Percentiles rank a stretch among this genome's conserved stretches.
Conservation (phyloP, 64 coral and sea anemone genomes). For the Pocillopora damicornis region DNA sequence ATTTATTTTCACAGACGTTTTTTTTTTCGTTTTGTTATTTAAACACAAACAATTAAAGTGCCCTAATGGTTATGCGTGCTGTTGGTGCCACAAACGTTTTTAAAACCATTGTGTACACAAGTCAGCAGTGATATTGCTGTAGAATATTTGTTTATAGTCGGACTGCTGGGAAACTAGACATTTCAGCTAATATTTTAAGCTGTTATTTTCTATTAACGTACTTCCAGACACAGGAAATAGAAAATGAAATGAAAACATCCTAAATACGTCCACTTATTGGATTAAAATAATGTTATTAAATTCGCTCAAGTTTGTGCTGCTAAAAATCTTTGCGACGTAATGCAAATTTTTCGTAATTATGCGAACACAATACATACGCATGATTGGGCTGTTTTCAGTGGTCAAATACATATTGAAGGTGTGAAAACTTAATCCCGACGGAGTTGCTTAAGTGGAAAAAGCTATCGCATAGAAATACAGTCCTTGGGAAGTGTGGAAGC, state of each 20-base stretch:
- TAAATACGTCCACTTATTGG: not conserved
- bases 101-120: not conserved
- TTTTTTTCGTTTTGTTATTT: not conserved
- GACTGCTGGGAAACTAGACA: not conserved
- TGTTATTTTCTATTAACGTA: not conserved
- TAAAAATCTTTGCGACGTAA: not conserved
- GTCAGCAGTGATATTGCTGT: not conserved
- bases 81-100: not conserved
- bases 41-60: not conserved
- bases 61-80: not conserved
- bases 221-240: not conserved
- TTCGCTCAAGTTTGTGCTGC: not conserved
- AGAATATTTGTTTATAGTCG: not conserved
- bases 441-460: not conserved
- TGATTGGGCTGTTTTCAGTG: not conserved
- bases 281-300: not conserved
- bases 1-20: not conserved
- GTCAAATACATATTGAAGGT: constrained; percentile 14
- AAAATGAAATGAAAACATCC: not conserved
- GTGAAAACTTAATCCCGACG: constrained; percentile 16
- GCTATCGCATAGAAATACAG: not conserved
- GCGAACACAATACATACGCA: not conserved
- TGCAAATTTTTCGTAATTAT: constrained; percentile 25
- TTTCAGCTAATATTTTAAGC: not conserved
- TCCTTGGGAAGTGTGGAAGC: not conserved